These are phyloP conservation scores for Xiphorhynchus erythropygius DNA, from an alignment of 2,797 vertebrate species.

Conservation along the genomic window DNA sequence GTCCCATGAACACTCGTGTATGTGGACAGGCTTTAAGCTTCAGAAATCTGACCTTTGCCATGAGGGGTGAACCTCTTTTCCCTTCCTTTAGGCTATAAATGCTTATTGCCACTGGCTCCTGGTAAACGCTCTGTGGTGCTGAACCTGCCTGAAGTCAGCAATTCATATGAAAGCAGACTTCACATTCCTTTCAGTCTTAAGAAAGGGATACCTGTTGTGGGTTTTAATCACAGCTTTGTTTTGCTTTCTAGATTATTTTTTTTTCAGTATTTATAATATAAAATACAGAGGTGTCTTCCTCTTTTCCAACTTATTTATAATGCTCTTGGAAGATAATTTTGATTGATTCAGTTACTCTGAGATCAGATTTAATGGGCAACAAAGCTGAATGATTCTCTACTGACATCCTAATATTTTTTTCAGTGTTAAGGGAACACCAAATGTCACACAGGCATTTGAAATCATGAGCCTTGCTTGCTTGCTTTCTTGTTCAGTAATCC, in stretches of 20 bases:
- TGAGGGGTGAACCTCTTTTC: conserved; percentile 73
- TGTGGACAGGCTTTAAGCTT: conserved; percentile 74
- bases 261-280: neutral
- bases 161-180: conserved; percentile 42
- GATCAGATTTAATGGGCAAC: neutral
- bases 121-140: conserved; percentile 31
- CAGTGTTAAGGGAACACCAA: neutral
- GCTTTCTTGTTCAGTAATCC: neutral
- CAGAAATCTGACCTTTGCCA: conserved; percentile 83
- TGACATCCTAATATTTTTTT: conserved; percentile 6
- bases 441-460: neutral
- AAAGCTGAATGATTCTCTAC: neutral
- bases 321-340: neutral
- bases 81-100: conserved; percentile 64
- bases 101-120: conserved; percentile 36
- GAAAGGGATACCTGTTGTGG: conserved; percentile 45
- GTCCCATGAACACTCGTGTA: conserved; percentile 53
- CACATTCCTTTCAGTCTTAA: neutral
- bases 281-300: neutral
- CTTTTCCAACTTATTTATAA: neutral
- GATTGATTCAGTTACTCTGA: neutral
- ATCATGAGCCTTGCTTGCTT: neutral
- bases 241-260: neutral
- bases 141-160: conserved; percentile 39
- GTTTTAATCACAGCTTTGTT: conserved; percentile 1